These are phyloP conservation scores for Pseudorhombus dupliciocellatus DNA, from an alignment of 2,113 vertebrate genomes.

Conservation along the genomic window DNA sequence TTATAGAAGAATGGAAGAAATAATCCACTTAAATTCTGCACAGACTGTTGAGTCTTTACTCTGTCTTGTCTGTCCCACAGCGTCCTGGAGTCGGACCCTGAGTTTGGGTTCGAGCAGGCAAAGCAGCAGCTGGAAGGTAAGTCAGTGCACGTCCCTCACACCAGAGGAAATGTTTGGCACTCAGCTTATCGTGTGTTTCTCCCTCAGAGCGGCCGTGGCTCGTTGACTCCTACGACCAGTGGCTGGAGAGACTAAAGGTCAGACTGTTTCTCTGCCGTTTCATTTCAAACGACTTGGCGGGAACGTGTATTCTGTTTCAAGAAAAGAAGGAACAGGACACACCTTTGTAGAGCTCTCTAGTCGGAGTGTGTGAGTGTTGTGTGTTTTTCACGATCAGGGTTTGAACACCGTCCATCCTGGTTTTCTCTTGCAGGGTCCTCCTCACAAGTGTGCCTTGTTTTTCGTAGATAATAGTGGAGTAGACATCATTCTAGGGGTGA, in stretches of 20 bases:
- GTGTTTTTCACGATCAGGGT: conserved; percentile 15
- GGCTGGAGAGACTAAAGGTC: conserved; percentile 93
- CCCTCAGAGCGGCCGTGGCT: conserved; percentile 92
- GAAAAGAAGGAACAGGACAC: background rate
- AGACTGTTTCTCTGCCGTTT: background rate
- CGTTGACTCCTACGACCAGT: conserved; percentile 89
- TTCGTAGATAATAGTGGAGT: conserved; percentile 99
- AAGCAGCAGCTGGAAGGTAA: conserved; percentile 95
- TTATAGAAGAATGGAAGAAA: no score
- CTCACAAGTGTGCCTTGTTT: conserved; percentile 99
- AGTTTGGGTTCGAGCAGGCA: conserved; percentile 96
- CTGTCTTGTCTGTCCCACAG: conserved; percentile 68
- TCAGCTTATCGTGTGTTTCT: background rate
- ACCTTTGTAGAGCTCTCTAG: background rate
- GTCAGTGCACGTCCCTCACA: background rate
- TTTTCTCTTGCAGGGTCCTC: conserved; percentile 95
- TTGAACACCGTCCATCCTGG: conserved; percentile 77
- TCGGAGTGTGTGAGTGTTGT: background rate
- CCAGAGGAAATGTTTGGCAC: background rate
- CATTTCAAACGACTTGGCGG: no score
- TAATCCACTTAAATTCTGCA: no score
- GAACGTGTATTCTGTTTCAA: no score
- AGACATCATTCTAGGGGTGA: conserved; percentile 98
- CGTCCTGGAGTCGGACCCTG: conserved; percentile 92
- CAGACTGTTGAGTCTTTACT: no score